Evolutionary conservation across 2,113 vertebrate genomes (phyloP).

Genomic region (Entomyzon cyanotis): DNA sequence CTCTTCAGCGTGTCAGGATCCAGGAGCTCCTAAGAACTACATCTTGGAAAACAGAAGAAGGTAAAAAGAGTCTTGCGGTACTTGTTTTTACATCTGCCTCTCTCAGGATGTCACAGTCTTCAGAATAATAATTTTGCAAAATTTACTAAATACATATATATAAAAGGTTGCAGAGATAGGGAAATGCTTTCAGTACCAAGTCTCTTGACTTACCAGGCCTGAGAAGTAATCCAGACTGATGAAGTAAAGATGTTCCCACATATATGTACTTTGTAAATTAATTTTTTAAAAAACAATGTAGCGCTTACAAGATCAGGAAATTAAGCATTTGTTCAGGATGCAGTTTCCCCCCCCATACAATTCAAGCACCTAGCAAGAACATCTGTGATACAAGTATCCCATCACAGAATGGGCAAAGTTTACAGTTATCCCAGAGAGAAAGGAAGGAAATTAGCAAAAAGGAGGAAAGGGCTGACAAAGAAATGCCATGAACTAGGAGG

Average conservation of each 20-base stretch:
- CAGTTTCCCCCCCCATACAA: not conserved
- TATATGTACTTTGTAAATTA: not conserved
- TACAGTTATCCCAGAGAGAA: not conserved
- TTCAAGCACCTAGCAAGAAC: not conserved
- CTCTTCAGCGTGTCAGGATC: not conserved
- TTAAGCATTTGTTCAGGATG: not conserved
- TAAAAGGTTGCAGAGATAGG: not conserved
- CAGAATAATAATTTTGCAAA: not conserved
- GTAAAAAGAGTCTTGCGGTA: not conserved
- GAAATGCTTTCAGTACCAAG: not conserved
- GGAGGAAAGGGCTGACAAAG: not conserved
- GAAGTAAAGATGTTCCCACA: not conserved
- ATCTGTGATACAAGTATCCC: not conserved
- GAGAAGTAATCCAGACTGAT: not conserved
- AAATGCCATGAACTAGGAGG: not conserved
- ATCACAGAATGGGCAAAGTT: not conserved
- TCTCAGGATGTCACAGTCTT: not conserved
- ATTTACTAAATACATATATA: not conserved
- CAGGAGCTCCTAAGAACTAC: not conserved
- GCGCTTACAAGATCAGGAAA: not conserved
- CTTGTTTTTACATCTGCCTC: not conserved
- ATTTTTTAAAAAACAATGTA: not conserved
- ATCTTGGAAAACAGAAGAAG: not conserved
- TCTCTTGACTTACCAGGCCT: not conserved
- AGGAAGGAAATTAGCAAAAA: not conserved